Percentiles rank a stretch among this genome's conserved stretches.
phyloP scores from a whole-genome alignment of 2,888 invertebrate species.

The Brachyptera risi region DNA sequence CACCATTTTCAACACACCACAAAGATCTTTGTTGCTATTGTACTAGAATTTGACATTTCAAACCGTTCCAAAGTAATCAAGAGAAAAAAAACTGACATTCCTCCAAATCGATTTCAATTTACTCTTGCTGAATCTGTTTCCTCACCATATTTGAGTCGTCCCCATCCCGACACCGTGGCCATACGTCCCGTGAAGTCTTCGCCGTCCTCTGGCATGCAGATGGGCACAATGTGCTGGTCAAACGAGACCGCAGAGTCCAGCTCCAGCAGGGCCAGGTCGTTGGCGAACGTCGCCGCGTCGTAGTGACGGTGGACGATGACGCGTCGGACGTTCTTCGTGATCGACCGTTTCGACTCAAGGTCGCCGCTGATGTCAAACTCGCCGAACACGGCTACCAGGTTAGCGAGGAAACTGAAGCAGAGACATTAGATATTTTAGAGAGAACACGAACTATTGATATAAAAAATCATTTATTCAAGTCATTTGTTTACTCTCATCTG shows the following conservation, averaged over 20 bases:
- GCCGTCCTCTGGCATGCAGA: conserved; percentile 77
- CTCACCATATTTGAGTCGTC: conserved; percentile 79
- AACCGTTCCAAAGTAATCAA: too few species aligned
- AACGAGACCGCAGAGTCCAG: conserved; percentile 77
- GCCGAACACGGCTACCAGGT: conserved; percentile 85
- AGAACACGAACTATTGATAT: too few species aligned
- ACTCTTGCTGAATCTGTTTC: too few species aligned
- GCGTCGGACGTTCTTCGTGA: conserved; percentile 77
- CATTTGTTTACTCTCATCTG: too few species aligned
- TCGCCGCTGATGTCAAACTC: conserved; percentile 88
- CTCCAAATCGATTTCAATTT: too few species aligned
- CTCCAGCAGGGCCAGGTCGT: conserved; percentile 83
- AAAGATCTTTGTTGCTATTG: too few species aligned
- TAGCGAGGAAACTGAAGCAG: conserved; percentile 70
- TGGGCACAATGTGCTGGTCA: conserved; percentile 86
- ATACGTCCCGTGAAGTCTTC: conserved; percentile 80
- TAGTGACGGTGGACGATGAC: conserved; percentile 87
- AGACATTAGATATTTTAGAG: too few species aligned
- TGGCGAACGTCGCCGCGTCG: conserved; percentile 87
- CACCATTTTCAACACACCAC: too few species aligned
- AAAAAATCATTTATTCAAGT: too few species aligned
- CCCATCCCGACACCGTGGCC: conserved; percentile 92
- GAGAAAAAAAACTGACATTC: too few species aligned
- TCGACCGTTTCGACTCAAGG: conserved; percentile 68
- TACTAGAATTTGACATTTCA: too few species aligned